Evolutionary conservation across 2,113 vertebrate genomes (phyloP).

Genomic region (Notothenia rossii): DNA sequence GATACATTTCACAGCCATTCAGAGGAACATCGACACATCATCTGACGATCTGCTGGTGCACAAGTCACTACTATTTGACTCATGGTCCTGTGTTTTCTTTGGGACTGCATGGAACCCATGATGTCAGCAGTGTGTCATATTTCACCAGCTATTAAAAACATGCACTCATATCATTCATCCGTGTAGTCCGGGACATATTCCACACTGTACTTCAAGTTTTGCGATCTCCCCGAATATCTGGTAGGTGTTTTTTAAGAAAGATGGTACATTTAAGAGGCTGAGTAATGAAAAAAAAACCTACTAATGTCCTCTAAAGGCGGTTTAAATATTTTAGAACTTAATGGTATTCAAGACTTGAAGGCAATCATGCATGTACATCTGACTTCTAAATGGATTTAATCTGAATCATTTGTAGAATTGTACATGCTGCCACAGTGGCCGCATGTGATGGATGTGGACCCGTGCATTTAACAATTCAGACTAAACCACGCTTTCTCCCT

Average conservation of each 20-base stretch:
- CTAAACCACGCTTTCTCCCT: not conserved
- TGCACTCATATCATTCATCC: constrained; percentile 8
- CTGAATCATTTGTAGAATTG: constrained; percentile 30
- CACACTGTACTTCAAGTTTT: constrained; percentile 14
- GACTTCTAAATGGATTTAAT: constrained; percentile 51
- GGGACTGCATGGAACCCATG: constrained; percentile 6
- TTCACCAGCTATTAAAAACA: constrained; percentile 40
- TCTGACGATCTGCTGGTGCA: not conserved
- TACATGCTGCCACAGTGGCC: constrained; percentile 22
- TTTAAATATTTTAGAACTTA: constrained; percentile 64
- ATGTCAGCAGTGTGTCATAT: constrained; percentile 24
- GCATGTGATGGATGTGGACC: not conserved
- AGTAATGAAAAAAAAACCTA: not conserved
- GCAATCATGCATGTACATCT: constrained; percentile 46
- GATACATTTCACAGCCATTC: not conserved
- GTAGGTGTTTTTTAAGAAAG: not conserved
- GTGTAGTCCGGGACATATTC: not conserved
- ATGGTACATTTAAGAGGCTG: constrained; percentile 11
- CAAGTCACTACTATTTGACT: not conserved
- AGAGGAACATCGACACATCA: not conserved
- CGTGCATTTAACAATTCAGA: constrained; percentile 24
- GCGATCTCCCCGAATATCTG: constrained; percentile 10
- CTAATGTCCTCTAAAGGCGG: constrained; percentile 46
- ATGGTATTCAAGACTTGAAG: constrained; percentile 39
- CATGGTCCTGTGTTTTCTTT: not conserved